These are phyloP conservation scores for Eupeodes latifasciatus DNA, from an alignment of 2,888 invertebrate genomes.

Conservation along the genomic window DNA sequence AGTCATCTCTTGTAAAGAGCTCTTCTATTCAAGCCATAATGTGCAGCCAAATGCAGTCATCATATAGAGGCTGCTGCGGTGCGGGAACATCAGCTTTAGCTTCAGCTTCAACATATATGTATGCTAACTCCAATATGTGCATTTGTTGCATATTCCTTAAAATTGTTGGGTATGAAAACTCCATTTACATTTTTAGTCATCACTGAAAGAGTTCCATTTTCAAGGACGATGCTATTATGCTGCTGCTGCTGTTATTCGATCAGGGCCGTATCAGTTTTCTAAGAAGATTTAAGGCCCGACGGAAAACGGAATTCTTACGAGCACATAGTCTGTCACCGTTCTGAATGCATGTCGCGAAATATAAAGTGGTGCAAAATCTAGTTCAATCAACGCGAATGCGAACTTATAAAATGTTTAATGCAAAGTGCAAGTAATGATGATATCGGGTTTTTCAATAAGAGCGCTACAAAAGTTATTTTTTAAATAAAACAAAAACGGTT, in stretches of 20 bases:
- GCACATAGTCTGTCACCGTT: no score
- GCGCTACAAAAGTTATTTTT: no score
- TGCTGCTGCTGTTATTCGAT: no score
- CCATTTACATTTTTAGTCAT: conserved; percentile 45
- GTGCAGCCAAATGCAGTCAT: conserved; percentile 68
- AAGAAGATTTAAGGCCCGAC: not conserved
- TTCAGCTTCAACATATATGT: conserved; percentile 13
- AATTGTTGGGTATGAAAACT: conserved; percentile 22
- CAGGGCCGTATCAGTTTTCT: not conserved
- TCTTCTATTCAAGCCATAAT: conserved; percentile 57
- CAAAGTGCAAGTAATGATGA: no score
- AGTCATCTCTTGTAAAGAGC: conserved; percentile 7
- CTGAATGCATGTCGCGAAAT: no score
- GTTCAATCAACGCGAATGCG: no score
- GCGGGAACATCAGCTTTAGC: conserved; percentile 12
- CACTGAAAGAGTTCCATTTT: conserved; percentile 43
- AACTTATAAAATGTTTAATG: no score
- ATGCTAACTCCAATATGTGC: conserved; percentile 62
- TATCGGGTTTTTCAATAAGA: no score
- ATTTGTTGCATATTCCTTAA: conserved; percentile 71
- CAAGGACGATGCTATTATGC: conserved; percentile 23
- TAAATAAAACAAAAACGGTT: no score
- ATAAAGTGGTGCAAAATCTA: no score
- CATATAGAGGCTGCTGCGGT: conserved; percentile 27
- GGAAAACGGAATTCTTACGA: not conserved